Conservation (phyloP, 2,888 invertebrate species). For the Drosophila picticornis region DNA sequence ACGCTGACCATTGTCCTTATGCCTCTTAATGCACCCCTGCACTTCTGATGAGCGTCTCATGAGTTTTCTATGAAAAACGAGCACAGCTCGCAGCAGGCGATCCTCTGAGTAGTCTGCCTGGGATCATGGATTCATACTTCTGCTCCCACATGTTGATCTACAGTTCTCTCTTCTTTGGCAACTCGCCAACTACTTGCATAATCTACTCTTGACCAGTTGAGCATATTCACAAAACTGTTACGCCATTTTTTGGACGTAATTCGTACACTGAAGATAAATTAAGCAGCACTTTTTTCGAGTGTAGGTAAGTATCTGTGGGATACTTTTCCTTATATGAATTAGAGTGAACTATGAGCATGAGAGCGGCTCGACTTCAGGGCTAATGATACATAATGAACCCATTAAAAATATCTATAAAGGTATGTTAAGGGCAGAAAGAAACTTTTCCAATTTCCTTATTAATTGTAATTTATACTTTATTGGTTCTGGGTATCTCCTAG, state of each 20-base stretch:
- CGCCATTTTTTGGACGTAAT: conserved; percentile 36
- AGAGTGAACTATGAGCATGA: too few relatives aligned
- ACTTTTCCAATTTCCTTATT: too few relatives aligned
- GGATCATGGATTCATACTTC: conserved; percentile 3
- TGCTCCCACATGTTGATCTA: conserved; percentile 51
- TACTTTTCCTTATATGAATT: neutral
- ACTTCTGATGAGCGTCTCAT: conserved; percentile 62
- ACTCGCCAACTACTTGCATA: conserved; percentile 49
- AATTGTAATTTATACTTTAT: too few relatives aligned
- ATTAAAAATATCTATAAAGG: too few relatives aligned
- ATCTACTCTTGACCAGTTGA: conserved; percentile 57
- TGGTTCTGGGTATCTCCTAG: neutral
- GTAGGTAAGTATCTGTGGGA: conserved; percentile 12
- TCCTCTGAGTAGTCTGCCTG: conserved; percentile 14
- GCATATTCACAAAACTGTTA: conserved; percentile 15
- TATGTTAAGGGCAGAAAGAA: too few relatives aligned
- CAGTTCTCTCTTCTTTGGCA: neutral
- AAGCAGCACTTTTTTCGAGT: neutral
- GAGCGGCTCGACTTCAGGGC: too few relatives aligned
- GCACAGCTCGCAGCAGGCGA: conserved; percentile 49
- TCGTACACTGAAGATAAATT: conserved; percentile 56
- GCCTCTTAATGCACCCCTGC: conserved; percentile 14
- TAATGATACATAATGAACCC: too few relatives aligned
- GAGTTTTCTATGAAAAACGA: conserved; percentile 55
- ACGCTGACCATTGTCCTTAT: conserved; percentile 47